Evolutionary conservation across 2,888 invertebrate genomes (phyloP).

Genomic region (Eristalis pertinax): DNA sequence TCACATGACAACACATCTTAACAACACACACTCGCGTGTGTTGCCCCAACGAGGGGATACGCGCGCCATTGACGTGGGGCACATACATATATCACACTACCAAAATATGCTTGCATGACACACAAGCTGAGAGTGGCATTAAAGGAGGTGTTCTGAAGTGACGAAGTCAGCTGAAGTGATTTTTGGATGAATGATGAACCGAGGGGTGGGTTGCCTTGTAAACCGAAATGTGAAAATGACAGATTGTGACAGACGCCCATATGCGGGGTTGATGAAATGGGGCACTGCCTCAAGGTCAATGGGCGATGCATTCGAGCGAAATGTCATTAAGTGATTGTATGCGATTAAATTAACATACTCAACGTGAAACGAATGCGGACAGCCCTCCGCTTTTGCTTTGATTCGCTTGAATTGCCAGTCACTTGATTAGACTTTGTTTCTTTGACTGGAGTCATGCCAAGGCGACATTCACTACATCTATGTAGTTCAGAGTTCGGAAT

Average conservation of each 20-base stretch:
- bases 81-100: background rate
- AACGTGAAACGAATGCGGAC: background rate
- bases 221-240: constrained; percentile 18
- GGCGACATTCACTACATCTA: background rate
- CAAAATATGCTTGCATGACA: constrained; percentile 17
- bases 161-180: constrained; percentile 60
- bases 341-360: background rate
- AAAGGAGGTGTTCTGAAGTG: constrained; percentile 45
- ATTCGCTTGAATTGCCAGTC: background rate
- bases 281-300: background rate
- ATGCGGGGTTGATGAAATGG: constrained; percentile 30
- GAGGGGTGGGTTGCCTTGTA: background rate
- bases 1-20: constrained; percentile 1
- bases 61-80: constrained; percentile 37
- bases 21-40: background rate
- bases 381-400: background rate
- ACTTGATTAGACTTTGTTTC: background rate
- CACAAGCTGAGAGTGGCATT: constrained; percentile 42
- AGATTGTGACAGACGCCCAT: constrained; percentile 49
- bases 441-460: background rate
- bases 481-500: background rate
- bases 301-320: background rate
- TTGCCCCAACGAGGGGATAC: background rate
- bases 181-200: constrained; percentile 53
- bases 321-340: background rate